Evolutionary conservation across 2,888 invertebrate species (phyloP).

Genomic region (Drosophila kuntzei): DNA sequence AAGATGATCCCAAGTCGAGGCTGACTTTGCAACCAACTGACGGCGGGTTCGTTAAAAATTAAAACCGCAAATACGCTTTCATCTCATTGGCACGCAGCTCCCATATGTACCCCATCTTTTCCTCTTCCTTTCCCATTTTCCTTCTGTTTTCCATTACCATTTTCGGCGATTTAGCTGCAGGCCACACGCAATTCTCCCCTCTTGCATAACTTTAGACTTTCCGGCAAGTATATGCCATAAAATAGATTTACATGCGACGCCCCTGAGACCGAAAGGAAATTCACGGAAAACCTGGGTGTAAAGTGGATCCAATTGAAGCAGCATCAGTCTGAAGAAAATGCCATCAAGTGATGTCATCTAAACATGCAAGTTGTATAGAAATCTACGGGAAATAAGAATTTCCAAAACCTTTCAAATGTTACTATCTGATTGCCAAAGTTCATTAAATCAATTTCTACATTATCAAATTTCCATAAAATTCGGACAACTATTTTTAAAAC

Average conservation of each 20-base stretch:
- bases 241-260: slow-evolving; percentile 72
- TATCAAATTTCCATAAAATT: too few relatives aligned
- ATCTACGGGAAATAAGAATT: not conserved
- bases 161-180: slow-evolving; percentile 62
- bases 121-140: slow-evolving; percentile 7
- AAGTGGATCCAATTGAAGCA: slow-evolving; percentile 19
- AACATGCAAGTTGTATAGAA: slow-evolving; percentile 7
- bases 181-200: slow-evolving; percentile 66
- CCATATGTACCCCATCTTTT: slow-evolving; percentile 24
- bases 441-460: too few relatives aligned
- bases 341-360: slow-evolving; percentile 1
- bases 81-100: slow-evolving; percentile 27
- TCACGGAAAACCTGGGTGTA: not conserved
- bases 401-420: too few relatives aligned
- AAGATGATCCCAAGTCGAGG: slow-evolving; percentile 32
- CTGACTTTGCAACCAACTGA: slow-evolving; percentile 14
- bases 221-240: slow-evolving; percentile 38
- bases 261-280: slow-evolving; percentile 50
- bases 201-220: slow-evolving; percentile 64
- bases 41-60: slow-evolving; percentile 72
- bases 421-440: too few relatives aligned
- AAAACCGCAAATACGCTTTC: slow-evolving; percentile 58
- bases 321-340: not conserved
- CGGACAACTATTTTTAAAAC: too few relatives aligned
- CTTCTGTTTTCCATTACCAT: slow-evolving; percentile 32